Evolutionary conservation across 2,113 vertebrate species (phyloP).

Genomic region (Mastomys natalensis): DNA sequence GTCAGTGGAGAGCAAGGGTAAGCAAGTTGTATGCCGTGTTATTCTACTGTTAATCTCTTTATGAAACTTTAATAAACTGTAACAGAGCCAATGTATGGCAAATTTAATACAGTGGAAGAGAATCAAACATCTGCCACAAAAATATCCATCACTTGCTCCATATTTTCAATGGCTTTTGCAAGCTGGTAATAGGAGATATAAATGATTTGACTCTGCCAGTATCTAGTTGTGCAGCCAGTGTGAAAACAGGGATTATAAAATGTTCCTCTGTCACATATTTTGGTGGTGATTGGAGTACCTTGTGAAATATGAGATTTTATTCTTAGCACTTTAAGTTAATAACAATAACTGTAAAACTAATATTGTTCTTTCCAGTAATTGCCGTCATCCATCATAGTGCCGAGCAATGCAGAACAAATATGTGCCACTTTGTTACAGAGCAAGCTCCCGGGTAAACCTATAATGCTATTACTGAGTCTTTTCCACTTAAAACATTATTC

Average conservation of each 20-base stretch:
- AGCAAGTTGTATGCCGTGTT: conserved; percentile 67
- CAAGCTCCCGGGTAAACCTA: conserved; percentile 74
- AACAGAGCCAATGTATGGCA: conserved; percentile 77
- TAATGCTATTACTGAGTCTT: conserved; percentile 72
- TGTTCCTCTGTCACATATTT: conserved; percentile 84
- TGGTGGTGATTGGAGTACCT: conserved; percentile 82
- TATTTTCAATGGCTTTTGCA: conserved; percentile 82
- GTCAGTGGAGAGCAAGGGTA: conserved; percentile 66
- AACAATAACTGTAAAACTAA: conserved; percentile 88
- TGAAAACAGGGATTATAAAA: conserved; percentile 87
- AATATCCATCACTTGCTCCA: conserved; percentile 83
- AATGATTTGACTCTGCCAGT: conserved; percentile 85
- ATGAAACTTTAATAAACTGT: conserved; percentile 83
- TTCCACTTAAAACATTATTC: conserved; percentile 82
- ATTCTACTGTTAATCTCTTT: conserved; percentile 73
- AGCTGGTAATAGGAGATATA: conserved; percentile 86
- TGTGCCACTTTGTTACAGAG: conserved; percentile 71
- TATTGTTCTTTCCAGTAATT: conserved; percentile 89
- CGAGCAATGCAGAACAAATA: conserved; percentile 81
- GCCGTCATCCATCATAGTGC: conserved; percentile 85
- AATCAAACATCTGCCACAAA: conserved; percentile 84
- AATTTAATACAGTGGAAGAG: conserved; percentile 75
- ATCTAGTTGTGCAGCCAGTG: conserved; percentile 84
- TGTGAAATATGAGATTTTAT: conserved; percentile 86
- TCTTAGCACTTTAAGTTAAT: conserved; percentile 86